Percentiles rank a stretch among this genome's conserved stretches.
phyloP scores from a whole-genome alignment of 1,140 invertebrate genomes.

The Microplitis demolitor region DNA sequence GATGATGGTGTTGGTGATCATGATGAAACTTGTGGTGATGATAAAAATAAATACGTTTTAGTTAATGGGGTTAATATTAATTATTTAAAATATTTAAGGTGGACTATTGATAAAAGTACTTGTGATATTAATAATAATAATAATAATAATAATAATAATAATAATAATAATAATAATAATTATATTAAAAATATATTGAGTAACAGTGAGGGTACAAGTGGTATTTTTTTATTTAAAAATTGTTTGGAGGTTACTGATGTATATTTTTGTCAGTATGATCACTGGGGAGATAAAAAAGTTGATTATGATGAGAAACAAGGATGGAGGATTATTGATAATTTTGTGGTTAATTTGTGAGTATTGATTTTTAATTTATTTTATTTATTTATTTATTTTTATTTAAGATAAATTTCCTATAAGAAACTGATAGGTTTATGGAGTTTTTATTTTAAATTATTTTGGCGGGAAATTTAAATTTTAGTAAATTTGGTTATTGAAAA shows the following conservation, averaged over 20 bases:
- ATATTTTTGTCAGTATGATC: conserved; percentile 47
- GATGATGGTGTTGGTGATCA: background rate
- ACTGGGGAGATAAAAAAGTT: conserved; percentile 41
- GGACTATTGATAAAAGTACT: conserved; percentile 33
- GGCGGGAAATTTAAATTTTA: no score
- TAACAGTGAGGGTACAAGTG: conserved; percentile 22
- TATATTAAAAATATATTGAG: conserved; percentile 31
- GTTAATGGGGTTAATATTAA: conserved; percentile 35
- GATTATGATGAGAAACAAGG: conserved; percentile 25
- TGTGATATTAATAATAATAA: conserved; percentile 26
- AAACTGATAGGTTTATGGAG: no score
- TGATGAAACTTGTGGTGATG: background rate
- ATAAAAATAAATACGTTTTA: conserved; percentile 15
- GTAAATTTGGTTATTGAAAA: no score
- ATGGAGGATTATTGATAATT: conserved; percentile 19
- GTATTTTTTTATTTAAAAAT: conserved; percentile 38
- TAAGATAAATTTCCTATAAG: no score
- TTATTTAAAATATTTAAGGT: conserved; percentile 34
- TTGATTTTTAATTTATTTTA: background rate
- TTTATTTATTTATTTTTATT: no score
- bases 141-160: conserved; percentile 24
- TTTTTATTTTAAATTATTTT: no score
- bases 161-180: conserved; percentile 19
- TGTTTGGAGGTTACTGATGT: conserved; percentile 44
- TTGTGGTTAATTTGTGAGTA: conserved; percentile 35